phyloP scores from a whole-genome alignment of 2,113 vertebrate genomes.

The Sterrhoptilus dennistouni region DNA sequence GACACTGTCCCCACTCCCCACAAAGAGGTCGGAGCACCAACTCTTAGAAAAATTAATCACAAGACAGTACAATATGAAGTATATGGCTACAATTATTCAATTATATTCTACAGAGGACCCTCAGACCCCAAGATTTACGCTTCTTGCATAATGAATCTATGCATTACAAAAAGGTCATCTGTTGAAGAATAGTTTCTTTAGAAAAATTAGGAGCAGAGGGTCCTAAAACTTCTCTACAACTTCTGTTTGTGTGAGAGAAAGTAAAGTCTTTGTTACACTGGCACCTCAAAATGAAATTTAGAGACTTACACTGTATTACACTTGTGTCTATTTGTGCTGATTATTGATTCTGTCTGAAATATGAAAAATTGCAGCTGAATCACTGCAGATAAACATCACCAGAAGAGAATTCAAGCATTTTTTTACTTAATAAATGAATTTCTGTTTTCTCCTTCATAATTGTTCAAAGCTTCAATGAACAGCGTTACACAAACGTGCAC shows the following conservation, averaged over 20 bases:
- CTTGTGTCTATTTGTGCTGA: not conserved
- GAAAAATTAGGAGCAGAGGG: not conserved
- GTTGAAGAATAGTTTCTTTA: not conserved
- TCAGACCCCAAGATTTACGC: not conserved
- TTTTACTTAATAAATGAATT: conserved; percentile 62
- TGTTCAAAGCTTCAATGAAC: conserved; percentile 77
- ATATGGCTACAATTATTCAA: not conserved
- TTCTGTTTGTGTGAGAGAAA: not conserved
- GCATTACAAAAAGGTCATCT: not conserved
- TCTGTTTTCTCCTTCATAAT: conserved; percentile 66
- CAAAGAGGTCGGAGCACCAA: not conserved
- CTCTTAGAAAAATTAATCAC: not conserved
- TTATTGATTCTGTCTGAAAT: conserved; percentile 2
- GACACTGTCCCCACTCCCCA: not conserved
- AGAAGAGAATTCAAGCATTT: conserved; percentile 61
- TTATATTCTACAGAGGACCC: not conserved
- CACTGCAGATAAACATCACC: conserved; percentile 63
- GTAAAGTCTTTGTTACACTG: not conserved
- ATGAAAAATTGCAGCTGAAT: conserved; percentile 70
- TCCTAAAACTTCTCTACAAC: not conserved
- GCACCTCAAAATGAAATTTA: not conserved
- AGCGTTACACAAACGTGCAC: conserved; percentile 66
- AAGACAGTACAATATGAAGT: not conserved
- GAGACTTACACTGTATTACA: not conserved
- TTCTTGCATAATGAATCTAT: not conserved